Percentiles rank a stretch among this genome's conserved stretches.
These are phyloP conservation scores for Uromys caudimaculatus DNA, from an alignment of 2,797 vertebrate genomes.

Conservation along the genomic window DNA sequence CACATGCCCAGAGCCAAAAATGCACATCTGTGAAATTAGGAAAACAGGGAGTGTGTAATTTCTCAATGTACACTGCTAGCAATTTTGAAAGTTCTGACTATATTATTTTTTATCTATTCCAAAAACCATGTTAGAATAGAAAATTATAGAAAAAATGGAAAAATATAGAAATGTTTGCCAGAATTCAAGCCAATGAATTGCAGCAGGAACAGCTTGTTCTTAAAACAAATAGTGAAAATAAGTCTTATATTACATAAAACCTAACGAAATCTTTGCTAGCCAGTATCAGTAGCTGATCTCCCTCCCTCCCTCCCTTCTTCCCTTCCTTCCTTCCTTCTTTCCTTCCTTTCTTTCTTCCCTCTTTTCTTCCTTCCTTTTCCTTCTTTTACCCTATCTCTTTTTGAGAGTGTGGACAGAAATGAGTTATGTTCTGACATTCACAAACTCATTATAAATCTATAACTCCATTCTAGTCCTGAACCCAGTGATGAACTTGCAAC, in stretches of 20 bases:
- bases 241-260: neutral
- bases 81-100: neutral
- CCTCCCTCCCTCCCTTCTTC: neutral
- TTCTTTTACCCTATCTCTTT: neutral
- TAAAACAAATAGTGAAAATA: neutral
- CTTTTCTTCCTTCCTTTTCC: no score
- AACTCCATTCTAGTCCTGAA: neutral
- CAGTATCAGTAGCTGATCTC: neutral
- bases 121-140: neutral
- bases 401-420: conserved; percentile 18
- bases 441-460: neutral
- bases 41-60: neutral
- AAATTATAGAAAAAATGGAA: neutral
- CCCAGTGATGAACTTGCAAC: neutral
- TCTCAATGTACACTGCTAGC: neutral
- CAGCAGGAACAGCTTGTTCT: neutral
- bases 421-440: neutral
- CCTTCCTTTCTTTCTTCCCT: neutral
- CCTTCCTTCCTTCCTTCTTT: neutral
- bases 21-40: neutral
- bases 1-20: neutral
- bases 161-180: conserved; percentile 12
- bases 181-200: neutral
- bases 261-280: neutral
- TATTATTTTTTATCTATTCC: neutral